Evolutionary conservation across 2,888 invertebrate species (phyloP).

Genomic region (Lasioglossum leucozonium): DNA sequence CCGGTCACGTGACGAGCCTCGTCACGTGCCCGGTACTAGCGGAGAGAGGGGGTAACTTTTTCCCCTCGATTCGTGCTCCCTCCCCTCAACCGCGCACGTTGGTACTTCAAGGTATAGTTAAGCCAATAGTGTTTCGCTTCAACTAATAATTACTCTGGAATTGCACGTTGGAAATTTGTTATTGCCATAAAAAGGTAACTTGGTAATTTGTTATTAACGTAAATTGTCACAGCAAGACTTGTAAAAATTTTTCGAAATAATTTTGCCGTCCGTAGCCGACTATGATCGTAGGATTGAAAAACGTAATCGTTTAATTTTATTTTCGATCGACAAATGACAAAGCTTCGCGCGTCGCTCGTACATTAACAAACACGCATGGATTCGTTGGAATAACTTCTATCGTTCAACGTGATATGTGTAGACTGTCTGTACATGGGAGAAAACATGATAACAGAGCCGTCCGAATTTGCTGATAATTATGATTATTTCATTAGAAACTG

Average conservation of each 20-base stretch:
- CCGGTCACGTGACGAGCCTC: too few species aligned
- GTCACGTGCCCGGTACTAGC: too few species aligned
- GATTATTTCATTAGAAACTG: not conserved
- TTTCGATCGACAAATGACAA: not conserved
- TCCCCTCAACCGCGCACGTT: too few species aligned
- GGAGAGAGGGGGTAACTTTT: too few species aligned
- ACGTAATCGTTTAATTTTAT: not conserved
- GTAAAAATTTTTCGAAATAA: too few species aligned
- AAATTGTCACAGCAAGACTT: not conserved
- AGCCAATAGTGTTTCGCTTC: too few species aligned
- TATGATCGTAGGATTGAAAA: not conserved
- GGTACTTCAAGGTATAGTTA: too few species aligned
- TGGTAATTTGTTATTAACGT: too few species aligned
- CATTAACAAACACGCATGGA: slow-evolving; percentile 11
- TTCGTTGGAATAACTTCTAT: slow-evolving; percentile 45
- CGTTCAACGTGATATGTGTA: slow-evolving; percentile 47
- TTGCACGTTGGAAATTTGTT: too few species aligned
- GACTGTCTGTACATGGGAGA: slow-evolving; percentile 35
- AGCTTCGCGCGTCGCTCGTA: not conserved
- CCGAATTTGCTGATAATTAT: not conserved
- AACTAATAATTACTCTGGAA: too few species aligned
- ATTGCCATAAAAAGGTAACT: not conserved
- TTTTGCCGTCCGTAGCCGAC: too few species aligned
- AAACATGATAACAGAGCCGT: not conserved
- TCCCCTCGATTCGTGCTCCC: too few species aligned